Evolutionary conservation across 2,888 invertebrate genomes (phyloP), one percentile per base, ranked within the genome.

Genomic region (Dryadula phaetusa): DNA sequence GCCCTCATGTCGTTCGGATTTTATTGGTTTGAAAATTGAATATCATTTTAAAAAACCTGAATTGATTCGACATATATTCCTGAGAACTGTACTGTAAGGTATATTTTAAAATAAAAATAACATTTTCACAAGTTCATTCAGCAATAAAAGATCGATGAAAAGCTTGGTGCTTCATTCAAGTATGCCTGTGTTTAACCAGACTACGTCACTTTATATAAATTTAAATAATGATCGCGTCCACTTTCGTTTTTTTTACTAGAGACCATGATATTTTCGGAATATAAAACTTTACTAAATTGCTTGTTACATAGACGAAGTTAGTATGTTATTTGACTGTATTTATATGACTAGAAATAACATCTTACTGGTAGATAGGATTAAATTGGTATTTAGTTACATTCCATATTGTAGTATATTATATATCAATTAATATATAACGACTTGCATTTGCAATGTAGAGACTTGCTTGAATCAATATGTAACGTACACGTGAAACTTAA

Each of bases 401-500:
- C n/a, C 5, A 32, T 1, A 28, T 52, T 60, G 8, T 28, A 44
- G 16, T 8, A 60, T 60, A 28, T 60, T 18, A 1, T 44, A 44
- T 46, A 42, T 32, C 25, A 47, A 49, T 47, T 22, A 22, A 1
- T 37, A 4, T n/a, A 37, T 62, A 34, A 22, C 47, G n/a, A n/a
- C 52, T 28, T 32, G 34, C 47, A 49, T 62, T 20, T 37, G n/a
- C 22, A 47, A 61, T 34, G 7, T 49, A 44, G 44, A 32, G 44
- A 42, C n/a, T 7, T 22, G 10, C 16, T 1, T 47, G 20, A 60
- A 49, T 37, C 64, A 22, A 46, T 64, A 25, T 37, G 25, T 49
- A 47, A 49, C 34, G 37, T 56, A 67, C 10, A 64, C 52, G 18
- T 60, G 64, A 64, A 64, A 64, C 63, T 25, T 32, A 60, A 64